These are phyloP conservation scores for Platycnemis pennipes DNA, from an alignment of 2,888 invertebrate genomes.

Conservation along the genomic window DNA sequence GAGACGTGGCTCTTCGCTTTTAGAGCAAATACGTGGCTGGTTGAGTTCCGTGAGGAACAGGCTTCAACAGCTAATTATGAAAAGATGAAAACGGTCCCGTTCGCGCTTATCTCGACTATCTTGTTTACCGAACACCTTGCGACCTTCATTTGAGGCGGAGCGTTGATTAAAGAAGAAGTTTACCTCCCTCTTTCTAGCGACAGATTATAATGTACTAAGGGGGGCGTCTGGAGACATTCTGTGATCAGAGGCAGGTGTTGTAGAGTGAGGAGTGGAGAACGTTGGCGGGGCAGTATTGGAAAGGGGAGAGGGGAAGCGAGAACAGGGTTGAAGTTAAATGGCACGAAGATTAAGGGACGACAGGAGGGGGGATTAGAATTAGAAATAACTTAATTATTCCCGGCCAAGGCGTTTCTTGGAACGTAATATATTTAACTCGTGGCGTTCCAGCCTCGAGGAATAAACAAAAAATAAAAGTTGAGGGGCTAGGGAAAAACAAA, in stretches of 20 bases:
- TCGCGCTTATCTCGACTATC: neutral
- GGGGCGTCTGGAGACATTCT: neutral
- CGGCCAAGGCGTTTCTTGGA: neutral
- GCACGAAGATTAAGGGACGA: neutral
- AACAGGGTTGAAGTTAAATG: neutral
- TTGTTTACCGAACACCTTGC: neutral
- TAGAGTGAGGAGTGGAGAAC: neutral
- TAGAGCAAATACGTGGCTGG: slow-evolving; percentile 23
- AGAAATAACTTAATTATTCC: slow-evolving; percentile 28
- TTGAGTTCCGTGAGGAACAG: neutral
- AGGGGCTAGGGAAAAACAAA: neutral
- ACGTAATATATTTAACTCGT: neutral
- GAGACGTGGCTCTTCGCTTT: neutral
- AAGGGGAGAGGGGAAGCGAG: neutral
- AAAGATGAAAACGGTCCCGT: neutral
- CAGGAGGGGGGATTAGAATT: neutral
- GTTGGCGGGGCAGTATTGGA: neutral
- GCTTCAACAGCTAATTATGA: slow-evolving; percentile 21
- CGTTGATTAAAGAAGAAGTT: slow-evolving; percentile 9
- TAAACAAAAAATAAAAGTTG: neutral
- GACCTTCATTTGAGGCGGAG: neutral
- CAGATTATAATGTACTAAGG: neutral
- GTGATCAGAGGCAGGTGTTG: no score
- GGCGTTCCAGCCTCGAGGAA: neutral
- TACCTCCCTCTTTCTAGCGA: neutral